Evolutionary conservation across 2,797 vertebrate species (phyloP).

Genomic region (Centroberyx gerrardi): DNA sequence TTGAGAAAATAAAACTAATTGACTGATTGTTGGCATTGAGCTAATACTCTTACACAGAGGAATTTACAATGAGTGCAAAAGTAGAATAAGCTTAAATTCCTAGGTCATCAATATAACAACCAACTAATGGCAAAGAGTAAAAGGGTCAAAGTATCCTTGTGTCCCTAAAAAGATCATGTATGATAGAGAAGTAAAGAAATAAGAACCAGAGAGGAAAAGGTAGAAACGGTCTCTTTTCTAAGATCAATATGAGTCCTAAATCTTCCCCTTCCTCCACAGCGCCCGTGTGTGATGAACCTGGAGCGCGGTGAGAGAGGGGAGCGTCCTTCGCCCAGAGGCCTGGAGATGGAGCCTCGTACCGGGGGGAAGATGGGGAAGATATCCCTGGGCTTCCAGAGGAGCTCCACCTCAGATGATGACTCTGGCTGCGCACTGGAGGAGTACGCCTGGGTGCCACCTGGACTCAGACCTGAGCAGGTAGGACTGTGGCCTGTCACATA

Average conservation of each 20-base stretch:
- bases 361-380: constrained; percentile 85
- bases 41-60: background rate
- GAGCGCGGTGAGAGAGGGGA: constrained; percentile 80
- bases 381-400: constrained; percentile 92
- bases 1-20: constrained; percentile 42
- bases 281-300: constrained; percentile 86
- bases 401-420: constrained; percentile 96
- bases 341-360: constrained; percentile 91
- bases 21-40: constrained; percentile 34
- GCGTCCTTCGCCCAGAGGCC: constrained; percentile 75
- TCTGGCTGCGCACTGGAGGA: constrained; percentile 98
- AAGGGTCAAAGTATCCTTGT: background rate
- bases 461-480: constrained; percentile 95
- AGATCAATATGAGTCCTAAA: constrained; percentile 20
- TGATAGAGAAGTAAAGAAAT: constrained; percentile 4
- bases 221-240: background rate
- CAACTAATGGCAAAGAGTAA: constrained; percentile 10
- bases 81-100: background rate
- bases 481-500: background rate
- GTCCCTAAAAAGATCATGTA: no score
- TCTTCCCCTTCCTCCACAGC: constrained; percentile 51
- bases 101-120: constrained; percentile 27
- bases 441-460: constrained; percentile 96
- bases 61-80: constrained; percentile 19
- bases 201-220: background rate